A percentile compares a stretch with the other conserved stretches of the same genome.
phyloP scores from a whole-genome alignment of 2,797 vertebrate species.

The Rhincodon typus region DNA sequence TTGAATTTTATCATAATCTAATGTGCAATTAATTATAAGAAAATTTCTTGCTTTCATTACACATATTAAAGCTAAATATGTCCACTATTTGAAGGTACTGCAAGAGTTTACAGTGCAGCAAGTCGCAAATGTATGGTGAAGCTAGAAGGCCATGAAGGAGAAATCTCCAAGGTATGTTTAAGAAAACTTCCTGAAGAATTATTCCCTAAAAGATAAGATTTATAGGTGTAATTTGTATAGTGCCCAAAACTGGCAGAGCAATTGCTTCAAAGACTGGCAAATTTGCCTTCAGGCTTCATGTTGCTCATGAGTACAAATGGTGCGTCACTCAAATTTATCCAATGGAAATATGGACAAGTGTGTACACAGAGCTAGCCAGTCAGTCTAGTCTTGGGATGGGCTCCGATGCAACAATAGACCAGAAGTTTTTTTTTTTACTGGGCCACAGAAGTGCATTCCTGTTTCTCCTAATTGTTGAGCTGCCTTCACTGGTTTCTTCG shows the following conservation, averaged over 20 bases:
- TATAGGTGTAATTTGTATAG: not conserved
- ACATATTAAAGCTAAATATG: not conserved
- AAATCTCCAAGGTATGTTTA: constrained; percentile 78
- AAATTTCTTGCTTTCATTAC: not conserved
- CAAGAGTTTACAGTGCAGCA: constrained; percentile 68
- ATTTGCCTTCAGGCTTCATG: not conserved
- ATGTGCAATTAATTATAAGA: not conserved
- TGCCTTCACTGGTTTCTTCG: not conserved
- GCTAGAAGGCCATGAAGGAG: constrained; percentile 77
- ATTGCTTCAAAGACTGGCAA: not conserved
- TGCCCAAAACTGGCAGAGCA: not conserved
- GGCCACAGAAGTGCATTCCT: not conserved
- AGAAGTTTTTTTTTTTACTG: not conserved
- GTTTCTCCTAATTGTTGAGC: not conserved
- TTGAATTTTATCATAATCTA: not conserved
- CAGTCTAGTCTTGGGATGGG: not conserved
- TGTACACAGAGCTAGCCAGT: not conserved
- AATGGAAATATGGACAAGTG: not conserved
- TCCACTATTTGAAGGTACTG: constrained; percentile 62
- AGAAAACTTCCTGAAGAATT: not conserved
- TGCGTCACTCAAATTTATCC: not conserved
- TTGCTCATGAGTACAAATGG: not conserved
- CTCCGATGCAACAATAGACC: not conserved
- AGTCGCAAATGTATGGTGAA: constrained; percentile 73
- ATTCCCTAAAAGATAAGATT: not conserved